Percentiles rank a stretch among this genome's conserved stretches.
Conservation (phyloP, 1,140 invertebrate genomes). For the Drosophila ambigua region DNA sequence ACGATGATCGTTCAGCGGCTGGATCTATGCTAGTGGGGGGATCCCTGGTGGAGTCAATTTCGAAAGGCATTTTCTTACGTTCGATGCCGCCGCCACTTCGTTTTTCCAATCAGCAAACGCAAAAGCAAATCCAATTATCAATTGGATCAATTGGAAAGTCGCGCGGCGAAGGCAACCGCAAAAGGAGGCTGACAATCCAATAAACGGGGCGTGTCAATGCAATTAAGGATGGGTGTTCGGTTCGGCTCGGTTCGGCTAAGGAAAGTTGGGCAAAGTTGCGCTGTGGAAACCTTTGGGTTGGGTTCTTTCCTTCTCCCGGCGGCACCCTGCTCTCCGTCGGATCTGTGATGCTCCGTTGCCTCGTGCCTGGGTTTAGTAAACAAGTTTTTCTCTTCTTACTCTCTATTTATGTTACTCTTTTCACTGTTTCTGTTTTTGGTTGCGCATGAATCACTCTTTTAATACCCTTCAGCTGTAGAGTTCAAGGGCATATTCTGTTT, state of each 20-base stretch:
- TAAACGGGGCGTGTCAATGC: slow-evolving; percentile 65
- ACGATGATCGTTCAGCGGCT: slow-evolving; percentile 36
- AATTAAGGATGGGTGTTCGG: slow-evolving; percentile 51
- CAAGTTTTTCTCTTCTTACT: slow-evolving; percentile 43
- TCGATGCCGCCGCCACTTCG: background rate
- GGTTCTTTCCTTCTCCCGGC: no score
- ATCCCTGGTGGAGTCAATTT: slow-evolving; percentile 20
- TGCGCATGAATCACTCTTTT: slow-evolving; percentile 76
- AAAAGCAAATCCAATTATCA: slow-evolving; percentile 67
- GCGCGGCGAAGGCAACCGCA: slow-evolving; percentile 36
- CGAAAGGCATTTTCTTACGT: slow-evolving; percentile 41
- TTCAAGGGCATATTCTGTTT: no score
- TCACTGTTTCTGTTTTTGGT: slow-evolving; percentile 44
- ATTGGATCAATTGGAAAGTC: slow-evolving; percentile 76
- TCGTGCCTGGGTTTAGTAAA: slow-evolving; percentile 38
- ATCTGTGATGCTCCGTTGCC: slow-evolving; percentile 29
- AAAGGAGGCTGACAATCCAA: slow-evolving; percentile 35
- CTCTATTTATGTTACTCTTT: slow-evolving; percentile 2
- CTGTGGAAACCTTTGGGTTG: background rate
- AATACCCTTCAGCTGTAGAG: no score
- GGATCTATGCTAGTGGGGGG: slow-evolving; percentile 24
- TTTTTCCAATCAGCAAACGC: slow-evolving; percentile 48
- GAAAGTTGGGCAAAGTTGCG: background rate
- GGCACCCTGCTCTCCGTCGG: background rate
- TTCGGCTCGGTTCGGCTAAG: slow-evolving; percentile 29